Base-by-base conservation (phyloP, 2,888 invertebrate species). In the Embidobia sp. region DNA sequence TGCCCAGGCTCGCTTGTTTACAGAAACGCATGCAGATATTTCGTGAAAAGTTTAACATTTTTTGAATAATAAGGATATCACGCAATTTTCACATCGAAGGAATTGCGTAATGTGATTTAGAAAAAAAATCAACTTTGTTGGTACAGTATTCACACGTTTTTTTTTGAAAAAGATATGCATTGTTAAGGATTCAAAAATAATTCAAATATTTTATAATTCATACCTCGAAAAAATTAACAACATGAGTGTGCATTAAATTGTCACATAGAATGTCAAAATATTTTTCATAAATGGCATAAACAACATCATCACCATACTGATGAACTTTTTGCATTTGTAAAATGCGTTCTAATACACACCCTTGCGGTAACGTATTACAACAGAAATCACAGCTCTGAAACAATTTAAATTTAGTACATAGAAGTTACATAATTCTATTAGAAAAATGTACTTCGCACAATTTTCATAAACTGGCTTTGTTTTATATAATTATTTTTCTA, bases 301-400 rank as follows among this genome's bases (percentile, higher is more conserved):
- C 85, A 6, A 85, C 72, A 42, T 90, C 90, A 15, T 90, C 86
- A 61, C 89, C 63, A 89, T 88, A 79, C 88, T 82, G 78, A 73
- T 83, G 81, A 70, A 86, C 80, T 86, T 91, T 90, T 86, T 94
- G 94, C 55, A 93, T 90, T 44, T 89, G 89, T 26, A 93, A 89
- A 76, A 94, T 92, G 64, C 91, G 90, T 40, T 92, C 92, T 33
- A 94, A 87, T 19, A 94, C 92, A 80, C 92, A 93, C 48, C 92
- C 91, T 42, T 83, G 80, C 0, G 93, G 92, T 49, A 86, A 70
- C 22, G 82, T 75, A 19, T 55, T 67, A 7, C 51, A 44, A 11
- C 73, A 29, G 55, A 83, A 83, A 76, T 83, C 70, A 79, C 86
- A 87, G 49, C 64, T 64, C 85, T 85, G 29, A 44, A 79, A 75